phyloP scores from a whole-genome alignment of 2,113 vertebrate species.

The Charadrius vociferus region DNA sequence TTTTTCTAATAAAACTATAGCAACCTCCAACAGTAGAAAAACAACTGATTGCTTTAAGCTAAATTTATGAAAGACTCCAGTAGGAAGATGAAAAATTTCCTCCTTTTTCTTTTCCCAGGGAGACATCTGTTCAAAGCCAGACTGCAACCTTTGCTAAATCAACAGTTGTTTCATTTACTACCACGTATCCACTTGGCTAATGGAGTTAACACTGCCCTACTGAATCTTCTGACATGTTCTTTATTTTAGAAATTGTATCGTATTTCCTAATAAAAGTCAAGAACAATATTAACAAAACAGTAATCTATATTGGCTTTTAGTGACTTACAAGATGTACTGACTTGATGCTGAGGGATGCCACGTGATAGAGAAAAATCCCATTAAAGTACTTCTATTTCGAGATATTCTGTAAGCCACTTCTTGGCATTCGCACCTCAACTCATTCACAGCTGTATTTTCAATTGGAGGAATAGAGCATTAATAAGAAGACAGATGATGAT shows the following conservation, averaged over 20 bases:
- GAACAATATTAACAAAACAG: conserved; percentile 32
- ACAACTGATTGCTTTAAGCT: not conserved
- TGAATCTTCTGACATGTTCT: not conserved
- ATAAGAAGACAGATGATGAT: not conserved
- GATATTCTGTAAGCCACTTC: not conserved
- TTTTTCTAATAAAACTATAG: not conserved
- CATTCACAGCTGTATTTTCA: not conserved
- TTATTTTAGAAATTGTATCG: not conserved
- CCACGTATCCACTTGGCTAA: not conserved
- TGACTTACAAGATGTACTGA: not conserved
- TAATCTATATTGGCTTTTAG: conserved; percentile 10
- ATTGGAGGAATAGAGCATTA: not conserved
- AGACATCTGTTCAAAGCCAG: not conserved
- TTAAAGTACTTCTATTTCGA: not conserved
- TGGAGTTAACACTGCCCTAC: not conserved
- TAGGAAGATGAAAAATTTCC: not conserved
- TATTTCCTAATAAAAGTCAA: conserved; percentile 64
- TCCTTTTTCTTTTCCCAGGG: conserved; percentile 8
- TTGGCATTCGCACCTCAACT: conserved; percentile 2
- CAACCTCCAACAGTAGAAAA: not conserved
- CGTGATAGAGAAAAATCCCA: conserved; percentile 6
- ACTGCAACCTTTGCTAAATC: not conserved
- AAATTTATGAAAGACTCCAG: not conserved
- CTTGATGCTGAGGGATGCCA: not conserved
- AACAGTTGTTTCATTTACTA: conserved; percentile 35